These are phyloP conservation scores for Horisme vitalbata DNA, from an alignment of 2,888 invertebrate genomes.

Conservation along the genomic window DNA sequence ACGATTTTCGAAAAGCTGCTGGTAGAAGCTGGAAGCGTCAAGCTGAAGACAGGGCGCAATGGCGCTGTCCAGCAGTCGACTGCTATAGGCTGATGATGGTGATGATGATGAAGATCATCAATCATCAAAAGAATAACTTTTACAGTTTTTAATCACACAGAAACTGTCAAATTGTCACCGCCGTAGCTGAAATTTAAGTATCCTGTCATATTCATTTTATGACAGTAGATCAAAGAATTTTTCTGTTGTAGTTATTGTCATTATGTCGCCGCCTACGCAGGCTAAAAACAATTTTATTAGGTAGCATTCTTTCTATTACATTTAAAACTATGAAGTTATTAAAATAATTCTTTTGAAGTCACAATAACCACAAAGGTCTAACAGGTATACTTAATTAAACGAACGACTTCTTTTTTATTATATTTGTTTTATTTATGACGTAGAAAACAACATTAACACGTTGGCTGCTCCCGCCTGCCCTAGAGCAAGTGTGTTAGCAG, in stretches of 20 bases:
- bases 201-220: slow-evolving; percentile 38
- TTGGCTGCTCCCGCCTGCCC: too few species aligned
- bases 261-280: slow-evolving; percentile 25
- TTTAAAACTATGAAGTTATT: slow-evolving; percentile 12
- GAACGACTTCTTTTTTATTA: too few species aligned
- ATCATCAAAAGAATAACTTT: slow-evolving; percentile 6
- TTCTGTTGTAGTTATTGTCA: slow-evolving; percentile 34
- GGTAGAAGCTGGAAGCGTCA: too few species aligned
- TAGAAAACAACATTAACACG: too few species aligned
- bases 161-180: slow-evolving; percentile 33
- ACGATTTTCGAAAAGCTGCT: too few species aligned
- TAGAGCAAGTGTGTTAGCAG: too few species aligned
- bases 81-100: too few species aligned
- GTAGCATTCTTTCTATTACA: slow-evolving; percentile 18
- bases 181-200: slow-evolving; percentile 30
- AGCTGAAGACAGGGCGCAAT: too few species aligned
- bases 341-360: slow-evolving; percentile 19
- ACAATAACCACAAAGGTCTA: slow-evolving; percentile 1
- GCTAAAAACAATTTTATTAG: slow-evolving; percentile 19
- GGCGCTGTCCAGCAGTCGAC: too few species aligned
- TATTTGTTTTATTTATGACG: too few species aligned
- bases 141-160: slow-evolving; percentile 13
- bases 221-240: slow-evolving; percentile 39
- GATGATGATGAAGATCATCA: slow-evolving; percentile 7
- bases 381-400: too few species aligned